Base-by-base conservation (phyloP, 2,888 invertebrate genomes). In the Erebia palarica region DNA sequence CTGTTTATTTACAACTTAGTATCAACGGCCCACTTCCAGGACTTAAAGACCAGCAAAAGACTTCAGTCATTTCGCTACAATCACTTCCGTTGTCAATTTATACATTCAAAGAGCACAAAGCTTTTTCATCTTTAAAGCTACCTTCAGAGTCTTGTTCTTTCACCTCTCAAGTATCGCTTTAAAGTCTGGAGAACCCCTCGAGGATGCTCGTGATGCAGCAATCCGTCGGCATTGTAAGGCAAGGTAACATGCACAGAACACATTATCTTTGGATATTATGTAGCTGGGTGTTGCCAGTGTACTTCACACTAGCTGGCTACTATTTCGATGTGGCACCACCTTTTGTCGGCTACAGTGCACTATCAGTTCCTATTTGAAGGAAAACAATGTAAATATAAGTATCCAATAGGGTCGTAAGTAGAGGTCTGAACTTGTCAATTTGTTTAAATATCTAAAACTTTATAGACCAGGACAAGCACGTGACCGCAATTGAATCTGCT, bases 131-230 rank as follows among this genome's bases (percentile, higher is more conserved):
- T 69, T 69, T 67, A 67, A 65, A 71, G 61, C 68, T 61, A 70
- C 53, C 70, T 69, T 59, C 65, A 66, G 47, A 59, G 67, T 75
- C 74, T 77, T 69, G 69, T 68, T 58, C 69, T 72, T 65, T 69
- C 69, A 70, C 71, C 66, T 69, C 74, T 75, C 73, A 74, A 77
- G n/a, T 69, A 72, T 75, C 78, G 79, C 84, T 79, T 79, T 79
- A 82, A 53, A 67, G 60, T 69, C 83, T 81, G 86, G 81, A 80
- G 84, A 84, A 58, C 73, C 70, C 84, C 85, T 74, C 82, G 86
- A 85, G 90, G 85, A 86, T 88, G 88, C 91, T 86, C 89, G 82
- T 84, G 90, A 84, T 84, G 87, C 76, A 85, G 90, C 89, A 86
- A 89, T 87, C 92, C 92, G 90, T 84, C 91, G 84, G 84, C 84